phyloP scores from a whole-genome alignment of 2,797 vertebrate genomes.

The Muscicapa comitata region DNA sequence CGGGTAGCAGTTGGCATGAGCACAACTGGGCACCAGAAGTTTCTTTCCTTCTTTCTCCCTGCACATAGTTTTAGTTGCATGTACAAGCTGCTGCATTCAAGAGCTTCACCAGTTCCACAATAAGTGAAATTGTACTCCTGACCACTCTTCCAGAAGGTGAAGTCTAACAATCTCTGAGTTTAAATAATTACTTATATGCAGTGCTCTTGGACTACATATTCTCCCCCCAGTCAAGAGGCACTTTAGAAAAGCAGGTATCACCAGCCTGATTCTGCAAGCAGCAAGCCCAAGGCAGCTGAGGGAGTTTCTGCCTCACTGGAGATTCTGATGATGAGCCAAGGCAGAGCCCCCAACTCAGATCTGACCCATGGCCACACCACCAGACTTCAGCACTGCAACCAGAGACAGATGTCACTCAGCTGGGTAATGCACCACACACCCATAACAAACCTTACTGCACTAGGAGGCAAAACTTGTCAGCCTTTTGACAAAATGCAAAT shows the following conservation, averaged over 20 bases:
- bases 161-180: not conserved
- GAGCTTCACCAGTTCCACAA: not conserved
- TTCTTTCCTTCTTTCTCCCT: not conserved
- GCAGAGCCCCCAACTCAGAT: not conserved
- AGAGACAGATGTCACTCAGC: not conserved
- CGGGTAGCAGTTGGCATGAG: not conserved
- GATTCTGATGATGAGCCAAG: accelerated
- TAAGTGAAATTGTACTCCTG: not conserved
- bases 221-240: not conserved
- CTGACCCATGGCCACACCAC: not conserved
- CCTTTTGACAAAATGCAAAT: not conserved
- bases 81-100: not conserved
- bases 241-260: not conserved
- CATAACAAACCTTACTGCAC: not conserved
- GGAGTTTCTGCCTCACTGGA: not conserved
- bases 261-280: not conserved
- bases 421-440: not conserved
- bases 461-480: not conserved
- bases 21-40: not conserved
- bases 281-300: not conserved
- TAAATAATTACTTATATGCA: not conserved
- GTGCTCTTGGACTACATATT: not conserved
- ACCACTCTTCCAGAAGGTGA: not conserved
- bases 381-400: not conserved
- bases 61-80: not conserved